Base-by-base conservation (phyloP, 2,113 vertebrate genomes). In the Mus spicilegus region DNA sequence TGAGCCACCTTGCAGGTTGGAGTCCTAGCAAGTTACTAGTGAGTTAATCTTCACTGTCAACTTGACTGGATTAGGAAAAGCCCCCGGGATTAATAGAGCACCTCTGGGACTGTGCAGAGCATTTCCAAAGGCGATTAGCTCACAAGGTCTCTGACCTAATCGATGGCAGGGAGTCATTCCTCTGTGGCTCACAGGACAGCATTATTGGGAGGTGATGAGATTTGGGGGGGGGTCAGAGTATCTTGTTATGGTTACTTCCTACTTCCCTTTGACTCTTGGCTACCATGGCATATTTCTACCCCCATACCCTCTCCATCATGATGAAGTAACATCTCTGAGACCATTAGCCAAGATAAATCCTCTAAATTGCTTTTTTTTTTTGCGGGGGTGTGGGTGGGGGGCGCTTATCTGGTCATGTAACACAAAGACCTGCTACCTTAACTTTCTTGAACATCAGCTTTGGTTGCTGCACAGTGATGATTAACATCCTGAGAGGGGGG, bases 41-140 rank as follows among this genome's bases (percentile, higher is more conserved):
- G 73, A 77, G 22, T 26, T 90, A 67, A 90, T 90, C 58, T 65
- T 89, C 39, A 63, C 56, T 78, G 61, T 90, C 89, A 77, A 49
- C 1, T 77, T 75, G 75, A 78, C 42, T 90, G 30, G 73, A 77
- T 78, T 65, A 78, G 20, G 56, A 51, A 69, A 54, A 65, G 14
- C 58, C 28, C 26, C 9, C 26, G 82, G 58, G 58, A 49, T 89
- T 89, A 89, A 39, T 58, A 58, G 61, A 75, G 54, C 26, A 73
- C 72, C 54, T 76, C 14, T 4, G n/a, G 36, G 26, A 20, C 26
- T 24, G 6, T 76, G 26, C 1, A 5, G 49, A 30, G n/a, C 28
- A 46, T 76, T 36, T 63, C 72, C 72, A 76, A 58, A 63, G 72
- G 42, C 28, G 56, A 76, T 76, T 61, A 63, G 72, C 36, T 61